Base-by-base conservation (phyloP, 2,113 vertebrate genomes). In the Lucifuga dentata region DNA sequence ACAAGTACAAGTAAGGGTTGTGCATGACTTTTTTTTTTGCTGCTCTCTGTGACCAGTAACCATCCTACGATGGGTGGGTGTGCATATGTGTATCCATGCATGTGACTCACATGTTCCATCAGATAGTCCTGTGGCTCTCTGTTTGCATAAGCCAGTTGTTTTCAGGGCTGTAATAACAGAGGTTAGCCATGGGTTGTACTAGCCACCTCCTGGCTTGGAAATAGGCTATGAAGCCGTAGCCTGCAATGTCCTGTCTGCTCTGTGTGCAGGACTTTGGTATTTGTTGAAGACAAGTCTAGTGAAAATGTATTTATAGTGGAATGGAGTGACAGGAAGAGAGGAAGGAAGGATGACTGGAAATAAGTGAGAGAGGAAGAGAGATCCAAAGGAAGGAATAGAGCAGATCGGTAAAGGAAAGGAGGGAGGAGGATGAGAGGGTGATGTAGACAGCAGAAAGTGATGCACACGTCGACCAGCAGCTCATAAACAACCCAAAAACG, bases 231-330 rank as follows among this genome's bases (percentile, higher is more conserved):
- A 63, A 76, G 55, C 66, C 53, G 8, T 9, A 40, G 77, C 50
- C 76, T 50, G 68, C 50, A 65, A 67, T 67, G 75, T 58, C 11
- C 67, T 36, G 65, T 85, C 83, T 83, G 65, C 57, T 63, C 45
- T 58, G 44, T 75, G 74, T 73, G 60, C 59, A 17, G 64, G 69
- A 83, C 65, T 52, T 48, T 51, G 44, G 64, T 36, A 68, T 80
- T 87, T 88, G 86, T 87, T 36, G 68, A 76, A 49, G 77, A 74
- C 64, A 77, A 81, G 72, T 87, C 84, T 81, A 78, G 75, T 82
- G 86, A 86, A 85, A 85, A 78, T 59, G 73, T 76, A 78, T 86
- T 80, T 73, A 88, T 48, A 63, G 67, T 61, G 60, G 64, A 61
- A 76, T 41, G 43, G 70, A 53, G 65, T 56, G 49, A 69, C 40